A percentile compares a stretch with the other conserved stretches of the same genome.
These are phyloP conservation scores for Salvator merianae DNA, from an alignment of 2,113 vertebrate genomes.

Conservation along the genomic window DNA sequence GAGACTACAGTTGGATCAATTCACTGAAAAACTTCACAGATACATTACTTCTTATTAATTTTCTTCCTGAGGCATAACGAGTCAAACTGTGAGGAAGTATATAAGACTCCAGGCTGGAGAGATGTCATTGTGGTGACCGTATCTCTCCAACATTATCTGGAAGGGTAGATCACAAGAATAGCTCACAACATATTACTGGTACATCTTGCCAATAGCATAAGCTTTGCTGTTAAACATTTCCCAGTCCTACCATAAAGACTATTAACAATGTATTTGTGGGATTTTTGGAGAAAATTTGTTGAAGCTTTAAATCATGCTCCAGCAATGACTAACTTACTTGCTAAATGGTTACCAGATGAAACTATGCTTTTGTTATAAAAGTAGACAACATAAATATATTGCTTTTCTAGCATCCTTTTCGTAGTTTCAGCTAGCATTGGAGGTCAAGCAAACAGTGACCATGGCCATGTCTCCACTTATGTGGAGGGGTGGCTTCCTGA, in stretches of 20 bases:
- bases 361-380: conserved; percentile 60
- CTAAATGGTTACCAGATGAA: conserved; percentile 71
- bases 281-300: conserved; percentile 44
- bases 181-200: conserved; percentile 24
- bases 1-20: not conserved
- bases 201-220: conserved; percentile 37
- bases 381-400: conserved; percentile 52
- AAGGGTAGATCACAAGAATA: conserved; percentile 21
- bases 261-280: conserved; percentile 49
- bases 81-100: not conserved
- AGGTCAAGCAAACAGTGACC: conserved; percentile 45
- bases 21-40: not conserved
- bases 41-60: conserved; percentile 20
- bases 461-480: too few species aligned
- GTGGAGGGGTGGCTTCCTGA: too few species aligned
- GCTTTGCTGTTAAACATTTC: conserved; percentile 30
- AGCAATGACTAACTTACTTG: conserved; percentile 59
- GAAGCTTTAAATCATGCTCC: conserved; percentile 56
- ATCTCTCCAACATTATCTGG: not conserved
- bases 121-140: conserved; percentile 21
- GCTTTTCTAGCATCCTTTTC: conserved; percentile 38
- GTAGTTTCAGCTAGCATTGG: conserved; percentile 58
- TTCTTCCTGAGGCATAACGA: not conserved
- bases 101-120: not conserved
- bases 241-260: conserved; percentile 35